phyloP scores from a whole-genome alignment of 2,797 vertebrate species.

The Microctenopoma stevenorrisi region DNA sequence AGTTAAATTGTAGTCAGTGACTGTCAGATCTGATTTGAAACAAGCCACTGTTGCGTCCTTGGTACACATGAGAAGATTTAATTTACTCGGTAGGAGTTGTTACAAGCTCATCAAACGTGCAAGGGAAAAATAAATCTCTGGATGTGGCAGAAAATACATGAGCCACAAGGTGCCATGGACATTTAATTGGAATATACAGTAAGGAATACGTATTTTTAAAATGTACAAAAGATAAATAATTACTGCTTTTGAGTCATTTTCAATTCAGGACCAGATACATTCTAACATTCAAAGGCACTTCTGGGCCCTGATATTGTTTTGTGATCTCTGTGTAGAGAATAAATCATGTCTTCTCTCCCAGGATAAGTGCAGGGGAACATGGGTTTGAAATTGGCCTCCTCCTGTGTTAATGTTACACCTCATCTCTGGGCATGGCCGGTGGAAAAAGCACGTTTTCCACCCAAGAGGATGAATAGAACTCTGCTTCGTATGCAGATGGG shows the following conservation, averaged over 20 bases:
- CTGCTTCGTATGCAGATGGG: conserved; percentile 59
- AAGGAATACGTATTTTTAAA: neutral
- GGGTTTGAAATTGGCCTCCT: conserved; percentile 46
- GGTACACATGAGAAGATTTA: neutral
- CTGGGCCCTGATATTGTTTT: conserved; percentile 32
- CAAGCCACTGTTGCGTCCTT: neutral
- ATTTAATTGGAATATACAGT: neutral
- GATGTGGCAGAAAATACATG: conserved; percentile 2
- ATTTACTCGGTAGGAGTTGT: conserved; percentile 13
- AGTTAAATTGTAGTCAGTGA: neutral
- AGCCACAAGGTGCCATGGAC: neutral
- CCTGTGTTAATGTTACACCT: conserved; percentile 51
- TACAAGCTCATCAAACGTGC: neutral
- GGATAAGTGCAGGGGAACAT: conserved; percentile 18
- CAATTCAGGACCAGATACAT: conserved; percentile 16
- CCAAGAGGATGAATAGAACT: conserved; percentile 29
- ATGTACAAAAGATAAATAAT: conserved; percentile 21
- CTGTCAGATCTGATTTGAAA: conserved; percentile 5
- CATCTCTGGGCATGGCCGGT: conserved; percentile 53
- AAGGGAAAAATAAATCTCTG: conserved; percentile 7
- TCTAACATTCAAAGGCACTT: conserved; percentile 21
- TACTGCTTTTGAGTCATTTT: conserved; percentile 12
- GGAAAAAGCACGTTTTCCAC: conserved; percentile 50
- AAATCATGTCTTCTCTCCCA: conserved; percentile 23
- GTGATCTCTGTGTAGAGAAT: conserved; percentile 30